Evolutionary conservation across 92 coral and sea anemone genomes (phyloP).

Genomic region (Scolanthus callimorphus): DNA sequence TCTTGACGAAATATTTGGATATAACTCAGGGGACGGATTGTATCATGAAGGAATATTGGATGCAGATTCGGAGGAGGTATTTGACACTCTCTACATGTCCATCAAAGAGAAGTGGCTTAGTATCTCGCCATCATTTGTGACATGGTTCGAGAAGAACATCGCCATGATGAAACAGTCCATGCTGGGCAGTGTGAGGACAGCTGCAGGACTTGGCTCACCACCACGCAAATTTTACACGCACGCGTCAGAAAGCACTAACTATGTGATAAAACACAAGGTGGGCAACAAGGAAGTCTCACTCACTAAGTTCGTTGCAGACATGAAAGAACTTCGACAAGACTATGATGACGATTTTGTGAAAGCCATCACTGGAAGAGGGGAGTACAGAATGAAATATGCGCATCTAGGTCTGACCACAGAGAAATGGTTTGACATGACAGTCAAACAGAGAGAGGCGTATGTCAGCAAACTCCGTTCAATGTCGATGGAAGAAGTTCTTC

Average conservation of each 20-base stretch:
- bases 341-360: slow-evolving; percentile 42
- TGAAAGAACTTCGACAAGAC: slow-evolving; percentile 43
- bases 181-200: slow-evolving; percentile 34
- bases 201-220: slow-evolving; percentile 48
- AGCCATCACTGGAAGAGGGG: slow-evolving; percentile 52
- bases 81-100: too few species aligned
- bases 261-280: slow-evolving; percentile 49
- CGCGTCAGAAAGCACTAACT: slow-evolving; percentile 46
- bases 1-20: too few species aligned
- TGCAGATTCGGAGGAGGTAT: too few species aligned
- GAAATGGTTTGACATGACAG: slow-evolving; percentile 46
- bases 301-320: slow-evolving; percentile 39
- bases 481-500: slow-evolving; percentile 43
- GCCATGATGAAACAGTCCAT: slow-evolving; percentile 35
- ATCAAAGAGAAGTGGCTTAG: too few species aligned
- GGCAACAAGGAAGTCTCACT: slow-evolving; percentile 35
- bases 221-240: slow-evolving; percentile 41
- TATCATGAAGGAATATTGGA: too few species aligned
- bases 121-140: too few species aligned
- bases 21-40: too few species aligned
- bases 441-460: slow-evolving; percentile 37
- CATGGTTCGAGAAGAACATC: too few species aligned
- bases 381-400: slow-evolving; percentile 30
- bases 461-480: slow-evolving; percentile 28
- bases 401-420: slow-evolving; percentile 35